Evolutionary conservation across 1,140 invertebrate genomes (phyloP).

Genomic region (Drosophila albomicans): DNA sequence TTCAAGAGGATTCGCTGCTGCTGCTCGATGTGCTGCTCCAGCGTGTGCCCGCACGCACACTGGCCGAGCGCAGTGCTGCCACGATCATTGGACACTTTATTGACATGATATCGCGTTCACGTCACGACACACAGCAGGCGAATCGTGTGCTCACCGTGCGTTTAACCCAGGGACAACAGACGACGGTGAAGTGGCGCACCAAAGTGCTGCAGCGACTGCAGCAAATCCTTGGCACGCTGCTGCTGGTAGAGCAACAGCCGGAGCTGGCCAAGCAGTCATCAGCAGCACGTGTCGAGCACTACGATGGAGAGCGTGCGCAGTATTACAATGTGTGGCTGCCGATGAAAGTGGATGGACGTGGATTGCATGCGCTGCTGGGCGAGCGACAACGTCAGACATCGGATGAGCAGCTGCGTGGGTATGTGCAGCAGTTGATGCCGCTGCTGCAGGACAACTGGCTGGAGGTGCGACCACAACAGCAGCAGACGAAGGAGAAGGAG

Average conservation of each 20-base stretch:
- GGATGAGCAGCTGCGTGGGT: constrained; percentile 79
- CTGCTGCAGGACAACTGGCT: constrained; percentile 91
- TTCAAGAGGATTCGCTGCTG: constrained; percentile 92
- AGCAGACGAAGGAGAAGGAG: constrained; percentile 71
- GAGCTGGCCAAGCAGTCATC: not conserved
- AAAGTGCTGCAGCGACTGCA: constrained; percentile 89
- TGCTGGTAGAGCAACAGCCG: constrained; percentile 45
- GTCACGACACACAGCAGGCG: constrained; percentile 87
- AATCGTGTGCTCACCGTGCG: constrained; percentile 88
- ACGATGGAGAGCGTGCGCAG: constrained; percentile 48
- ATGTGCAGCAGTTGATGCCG: constrained; percentile 88
- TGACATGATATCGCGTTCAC: constrained; percentile 91
- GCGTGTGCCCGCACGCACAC: constrained; percentile 86
- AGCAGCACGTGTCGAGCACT: constrained; percentile 35
- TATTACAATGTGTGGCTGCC: constrained; percentile 52
- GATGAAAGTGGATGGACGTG: constrained; percentile 11
- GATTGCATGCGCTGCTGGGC: constrained; percentile 43
- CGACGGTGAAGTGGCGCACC: constrained; percentile 90
- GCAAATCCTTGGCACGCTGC: constrained; percentile 86
- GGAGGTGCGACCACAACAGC: constrained; percentile 87
- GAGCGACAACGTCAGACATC: constrained; percentile 37
- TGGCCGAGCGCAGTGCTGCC: constrained; percentile 87
- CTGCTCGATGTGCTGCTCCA: constrained; percentile 90
- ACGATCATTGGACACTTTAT: constrained; percentile 91
- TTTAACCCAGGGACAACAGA: constrained; percentile 88